Evolutionary conservation across 2,113 vertebrate genomes (phyloP).

Genomic region (Aspiorhynchus laticeps): DNA sequence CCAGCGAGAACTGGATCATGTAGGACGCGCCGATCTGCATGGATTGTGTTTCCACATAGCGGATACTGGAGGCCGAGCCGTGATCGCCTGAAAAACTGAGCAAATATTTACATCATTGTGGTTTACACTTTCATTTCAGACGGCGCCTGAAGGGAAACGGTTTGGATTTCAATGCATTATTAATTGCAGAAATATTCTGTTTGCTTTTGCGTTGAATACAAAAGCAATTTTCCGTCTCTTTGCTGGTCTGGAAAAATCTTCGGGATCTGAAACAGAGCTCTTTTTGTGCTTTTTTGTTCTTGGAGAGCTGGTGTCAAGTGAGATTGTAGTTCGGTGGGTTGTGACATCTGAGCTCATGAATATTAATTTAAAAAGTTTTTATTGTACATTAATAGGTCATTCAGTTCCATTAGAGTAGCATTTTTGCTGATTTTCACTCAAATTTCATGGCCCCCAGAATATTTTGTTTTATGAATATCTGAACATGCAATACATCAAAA

Average conservation of each 20-base stretch:
- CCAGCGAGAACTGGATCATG: constrained; percentile 95
- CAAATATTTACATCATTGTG: background rate
- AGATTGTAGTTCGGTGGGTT: too few species aligned
- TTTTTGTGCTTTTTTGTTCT: background rate
- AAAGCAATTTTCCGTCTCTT: constrained; percentile 43
- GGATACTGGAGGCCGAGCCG: constrained; percentile 89
- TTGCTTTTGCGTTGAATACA: background rate
- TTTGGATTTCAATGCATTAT: background rate
- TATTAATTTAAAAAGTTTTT: background rate
- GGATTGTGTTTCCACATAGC: constrained; percentile 97
- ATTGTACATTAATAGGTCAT: background rate
- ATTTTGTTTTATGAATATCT: too few species aligned
- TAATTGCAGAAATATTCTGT: background rate
- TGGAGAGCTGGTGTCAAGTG: background rate
- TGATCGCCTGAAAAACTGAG: constrained; percentile 83
- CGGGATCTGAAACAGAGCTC: background rate
- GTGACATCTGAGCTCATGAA: background rate
- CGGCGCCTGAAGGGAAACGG: background rate
- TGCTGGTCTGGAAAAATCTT: background rate
- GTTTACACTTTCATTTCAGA: background rate
- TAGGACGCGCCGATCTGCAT: constrained; percentile 98
- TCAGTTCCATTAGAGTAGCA: background rate
- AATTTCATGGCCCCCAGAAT: too few species aligned
- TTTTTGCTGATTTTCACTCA: too few species aligned
- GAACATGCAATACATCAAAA: too few species aligned